Evolutionary conservation across 2,797 vertebrate species (phyloP), one percentile per base, ranked within the genome.

Genomic region (Iguana delicatissima): DNA sequence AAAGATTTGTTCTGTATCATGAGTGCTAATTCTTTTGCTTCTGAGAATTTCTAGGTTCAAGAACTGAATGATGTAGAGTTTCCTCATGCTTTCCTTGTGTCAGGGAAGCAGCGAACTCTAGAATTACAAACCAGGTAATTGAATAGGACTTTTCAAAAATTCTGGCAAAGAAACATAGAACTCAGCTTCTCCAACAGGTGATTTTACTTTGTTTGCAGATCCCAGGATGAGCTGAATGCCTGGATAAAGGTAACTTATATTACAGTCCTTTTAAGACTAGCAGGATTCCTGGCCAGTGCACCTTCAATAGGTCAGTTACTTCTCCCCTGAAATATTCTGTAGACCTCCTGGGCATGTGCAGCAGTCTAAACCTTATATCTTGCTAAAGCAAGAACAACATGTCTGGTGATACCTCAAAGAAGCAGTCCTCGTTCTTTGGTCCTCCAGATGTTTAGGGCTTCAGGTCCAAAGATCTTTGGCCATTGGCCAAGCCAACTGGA

Each of bases 41-140:
- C 62, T 88, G 80, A 32, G 57, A 42, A 50, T 24, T 67, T 9
- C 0, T 93, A 98, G 97, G 97, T 98, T 73, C 93, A 92, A 89
- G 96, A 96, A 92, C 97, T 98, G 86, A 95, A 93, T 0, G 98
- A 98, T 0, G 95, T 96, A 0, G 97, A 98, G 86, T 98, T 98
- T 87, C 97, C 96, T 0, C 93, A 98, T 96, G 98, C 97, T 82
- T 99, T 99, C 95, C 98, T 98, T 96, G 98, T 99, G 67, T 99
- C 98, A 0, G 98, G 98, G 50, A 98, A 98, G 92, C 98, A 98
- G 96, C 97, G 96, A 89, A 98, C 97, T 0, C 96, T 99, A 85
- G 98, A 99, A 93, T 96, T 99, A 35, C 98, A 98, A 81, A 97
- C 98, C 92, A 98, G 98, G 99, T 99, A 87, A 89, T 94, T 84